Conservation (phyloP, 1,140 invertebrate species). For the Caenorhabditis elegans region DNA sequence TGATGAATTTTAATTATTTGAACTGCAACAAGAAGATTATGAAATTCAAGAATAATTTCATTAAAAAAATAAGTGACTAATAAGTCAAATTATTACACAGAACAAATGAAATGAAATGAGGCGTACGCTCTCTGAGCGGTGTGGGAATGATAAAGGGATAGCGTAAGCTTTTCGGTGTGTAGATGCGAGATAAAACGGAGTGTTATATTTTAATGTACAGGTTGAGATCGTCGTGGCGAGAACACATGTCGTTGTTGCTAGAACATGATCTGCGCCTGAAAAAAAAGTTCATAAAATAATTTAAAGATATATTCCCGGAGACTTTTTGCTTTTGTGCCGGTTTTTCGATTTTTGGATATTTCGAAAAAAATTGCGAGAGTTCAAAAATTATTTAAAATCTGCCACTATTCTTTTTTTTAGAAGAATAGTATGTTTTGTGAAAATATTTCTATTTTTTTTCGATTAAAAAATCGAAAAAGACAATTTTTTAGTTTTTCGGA, state of each 20-base stretch:
- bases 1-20: not conserved
- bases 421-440: too few species aligned
- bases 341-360: too few species aligned
- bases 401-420: too few species aligned
- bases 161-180: too few species aligned
- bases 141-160: not conserved
- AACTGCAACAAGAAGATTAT: not conserved
- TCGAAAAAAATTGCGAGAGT: too few species aligned
- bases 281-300: too few species aligned
- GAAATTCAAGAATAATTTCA: not conserved
- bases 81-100: conserved; percentile 32
- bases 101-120: not conserved
- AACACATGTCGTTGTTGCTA: not conserved
- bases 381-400: too few species aligned
- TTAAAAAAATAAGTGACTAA: not conserved
- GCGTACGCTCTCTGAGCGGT: not conserved
- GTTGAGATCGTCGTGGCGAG: not conserved
- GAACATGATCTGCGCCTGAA: conserved; percentile 1
- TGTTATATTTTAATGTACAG: conserved; percentile 22
- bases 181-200: conserved; percentile 21
- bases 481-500: too few species aligned
- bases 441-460: too few species aligned
- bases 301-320: too few species aligned
- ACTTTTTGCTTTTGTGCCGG: too few species aligned
- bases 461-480: too few species aligned